Conservation (phyloP, 2,888 invertebrate species). For the Hedychridium roseum region DNA sequence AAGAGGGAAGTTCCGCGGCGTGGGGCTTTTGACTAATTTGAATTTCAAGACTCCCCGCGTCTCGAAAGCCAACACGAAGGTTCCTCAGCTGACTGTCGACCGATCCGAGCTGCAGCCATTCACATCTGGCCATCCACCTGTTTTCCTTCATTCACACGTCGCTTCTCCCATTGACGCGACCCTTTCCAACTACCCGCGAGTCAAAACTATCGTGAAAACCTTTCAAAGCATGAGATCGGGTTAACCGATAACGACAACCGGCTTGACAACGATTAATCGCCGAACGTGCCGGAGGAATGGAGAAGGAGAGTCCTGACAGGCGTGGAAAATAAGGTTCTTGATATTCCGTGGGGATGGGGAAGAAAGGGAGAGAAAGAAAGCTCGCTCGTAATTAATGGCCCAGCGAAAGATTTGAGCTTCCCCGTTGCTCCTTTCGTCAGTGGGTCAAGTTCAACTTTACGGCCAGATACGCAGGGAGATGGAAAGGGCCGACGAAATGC, state of each 20-base stretch:
- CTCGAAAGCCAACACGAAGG: slow-evolving; percentile 13
- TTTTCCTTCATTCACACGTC: slow-evolving; percentile 49
- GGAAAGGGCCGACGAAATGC: too few relatives aligned
- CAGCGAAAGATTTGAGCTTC: not conserved
- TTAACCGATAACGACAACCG: too few relatives aligned
- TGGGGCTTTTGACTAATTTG: slow-evolving; percentile 40
- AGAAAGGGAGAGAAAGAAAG: not conserved
- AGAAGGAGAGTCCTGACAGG: too few relatives aligned
- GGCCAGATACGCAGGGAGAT: not conserved
- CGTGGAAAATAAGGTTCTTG: too few relatives aligned
- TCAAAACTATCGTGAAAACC: too few relatives aligned
- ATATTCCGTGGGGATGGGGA: too few relatives aligned
- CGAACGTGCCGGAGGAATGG: too few relatives aligned
- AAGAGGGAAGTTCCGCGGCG: too few relatives aligned
- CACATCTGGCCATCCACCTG: slow-evolving; percentile 33
- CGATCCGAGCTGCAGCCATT: slow-evolving; percentile 49
- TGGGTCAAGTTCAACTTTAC: slow-evolving; percentile 5
- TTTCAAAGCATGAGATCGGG: too few relatives aligned
- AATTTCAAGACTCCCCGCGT: slow-evolving; percentile 37
- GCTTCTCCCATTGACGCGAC: slow-evolving; percentile 49
- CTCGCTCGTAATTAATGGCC: not conserved
- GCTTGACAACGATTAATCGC: too few relatives aligned
- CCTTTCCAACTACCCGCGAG: too few relatives aligned
- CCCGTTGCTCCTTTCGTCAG: not conserved
- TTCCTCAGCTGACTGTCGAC: slow-evolving; percentile 39